A percentile compares a stretch with the other conserved stretches of the same genome.
Evolutionary conservation across 2,113 vertebrate species (phyloP).

Genomic region (Falco punctatus): DNA sequence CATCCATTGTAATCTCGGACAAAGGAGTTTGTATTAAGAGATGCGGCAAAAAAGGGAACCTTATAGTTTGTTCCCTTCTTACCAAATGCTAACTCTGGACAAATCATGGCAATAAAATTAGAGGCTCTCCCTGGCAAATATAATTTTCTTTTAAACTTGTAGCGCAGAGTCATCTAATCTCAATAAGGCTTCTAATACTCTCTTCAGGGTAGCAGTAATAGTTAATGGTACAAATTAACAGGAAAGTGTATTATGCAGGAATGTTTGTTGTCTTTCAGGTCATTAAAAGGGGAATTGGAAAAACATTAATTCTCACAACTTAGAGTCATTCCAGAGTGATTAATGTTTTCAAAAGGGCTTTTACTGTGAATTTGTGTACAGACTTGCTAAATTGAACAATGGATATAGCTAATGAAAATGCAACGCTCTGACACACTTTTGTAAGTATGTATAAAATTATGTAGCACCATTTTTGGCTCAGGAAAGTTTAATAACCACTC

Average conservation of each 20-base stretch:
- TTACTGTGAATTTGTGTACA: not conserved
- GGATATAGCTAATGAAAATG: not conserved
- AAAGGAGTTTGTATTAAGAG: not conserved
- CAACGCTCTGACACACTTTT: not conserved
- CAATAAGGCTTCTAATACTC: not conserved
- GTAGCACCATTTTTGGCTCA: not conserved
- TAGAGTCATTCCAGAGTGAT: not conserved
- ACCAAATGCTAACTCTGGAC: not conserved
- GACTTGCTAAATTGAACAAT: not conserved
- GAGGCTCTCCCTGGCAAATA: not conserved
- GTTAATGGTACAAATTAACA: not conserved
- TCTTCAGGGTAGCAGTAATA: not conserved
- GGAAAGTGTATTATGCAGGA: not conserved
- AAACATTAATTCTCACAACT: not conserved
- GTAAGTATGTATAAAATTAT: not conserved
- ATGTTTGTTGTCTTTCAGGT: not conserved
- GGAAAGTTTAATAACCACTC: not conserved
- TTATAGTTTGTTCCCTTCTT: not conserved
- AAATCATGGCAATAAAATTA: not conserved
- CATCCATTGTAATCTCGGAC: not conserved
- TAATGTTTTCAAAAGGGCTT: not conserved
- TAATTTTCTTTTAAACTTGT: constrained; percentile 13
- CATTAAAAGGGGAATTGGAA: not conserved
- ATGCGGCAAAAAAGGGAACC: not conserved
- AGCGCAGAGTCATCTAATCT: not conserved